Evolutionary conservation across 2,113 vertebrate species (phyloP).

Genomic region (Oryzias curvinotus): DNA sequence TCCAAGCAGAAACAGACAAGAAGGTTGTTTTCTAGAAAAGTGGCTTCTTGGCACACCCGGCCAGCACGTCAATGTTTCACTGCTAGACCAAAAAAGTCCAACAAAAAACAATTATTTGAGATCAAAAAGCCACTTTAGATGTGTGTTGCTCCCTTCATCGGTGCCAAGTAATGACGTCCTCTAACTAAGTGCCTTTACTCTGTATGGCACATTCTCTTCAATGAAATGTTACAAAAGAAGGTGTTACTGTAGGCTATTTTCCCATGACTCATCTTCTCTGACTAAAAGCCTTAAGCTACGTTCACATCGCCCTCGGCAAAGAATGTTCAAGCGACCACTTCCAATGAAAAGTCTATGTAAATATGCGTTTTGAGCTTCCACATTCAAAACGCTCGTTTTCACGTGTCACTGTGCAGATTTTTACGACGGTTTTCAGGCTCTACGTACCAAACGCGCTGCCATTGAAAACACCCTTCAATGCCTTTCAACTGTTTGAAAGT

Average conservation of each 20-base stretch:
- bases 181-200: constrained; percentile 25
- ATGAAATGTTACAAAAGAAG: constrained; percentile 61
- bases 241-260: constrained; percentile 52
- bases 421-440: no score
- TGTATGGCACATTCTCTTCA: constrained; percentile 47
- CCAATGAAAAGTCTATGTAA: no score
- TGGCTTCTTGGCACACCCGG: constrained; percentile 45
- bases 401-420: no score
- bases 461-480: no score
- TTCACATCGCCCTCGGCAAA: no score
- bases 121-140: no score
- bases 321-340: no score
- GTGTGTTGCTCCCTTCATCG: constrained; percentile 9
- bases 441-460: no score
- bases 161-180: constrained; percentile 32
- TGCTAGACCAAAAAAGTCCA: constrained; percentile 23
- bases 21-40: constrained; percentile 64
- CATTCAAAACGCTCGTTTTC: no score
- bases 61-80: constrained; percentile 17
- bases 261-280: constrained; percentile 56
- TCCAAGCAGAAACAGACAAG: constrained; percentile 58
- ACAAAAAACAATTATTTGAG: constrained; percentile 17
- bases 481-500: no score
- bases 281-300: constrained; percentile 57
- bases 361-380: no score